Conservation (phyloP, 2,797 vertebrate genomes). For the Scyliorhinus canicula region DNA sequence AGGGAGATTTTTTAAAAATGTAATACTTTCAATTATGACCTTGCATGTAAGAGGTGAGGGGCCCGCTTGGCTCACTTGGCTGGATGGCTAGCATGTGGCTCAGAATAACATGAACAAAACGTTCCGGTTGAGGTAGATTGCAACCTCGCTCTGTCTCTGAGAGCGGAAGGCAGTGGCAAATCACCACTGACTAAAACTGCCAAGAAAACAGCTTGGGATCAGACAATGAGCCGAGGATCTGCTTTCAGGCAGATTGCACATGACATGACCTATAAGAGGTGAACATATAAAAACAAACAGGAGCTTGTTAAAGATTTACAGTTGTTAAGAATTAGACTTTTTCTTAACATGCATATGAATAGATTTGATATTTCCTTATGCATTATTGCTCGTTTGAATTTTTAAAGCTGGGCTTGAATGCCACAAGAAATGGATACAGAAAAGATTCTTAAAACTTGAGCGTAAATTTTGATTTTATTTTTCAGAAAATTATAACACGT, state of each 20-base stretch:
- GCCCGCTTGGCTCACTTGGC: no score
- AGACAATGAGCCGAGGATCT: no score
- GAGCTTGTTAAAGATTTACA: background rate
- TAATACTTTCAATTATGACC: background rate
- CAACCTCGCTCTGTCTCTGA: no score
- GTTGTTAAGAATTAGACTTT: background rate
- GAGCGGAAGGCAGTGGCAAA: no score
- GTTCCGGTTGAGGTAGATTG: no score
- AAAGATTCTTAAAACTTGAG: no score
- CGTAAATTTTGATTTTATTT: background rate
- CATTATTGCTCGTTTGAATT: background rate
- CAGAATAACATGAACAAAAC: no score
- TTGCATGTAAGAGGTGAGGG: background rate
- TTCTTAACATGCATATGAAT: background rate
- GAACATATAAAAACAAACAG: background rate
- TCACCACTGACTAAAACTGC: no score
- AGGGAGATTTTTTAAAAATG: background rate
- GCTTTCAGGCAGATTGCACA: no score
- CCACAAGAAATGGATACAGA: no score
- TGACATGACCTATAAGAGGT: background rate
- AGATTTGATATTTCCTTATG: background rate
- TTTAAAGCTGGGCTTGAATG: background rate
- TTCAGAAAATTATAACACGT: background rate
- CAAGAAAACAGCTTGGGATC: no score
- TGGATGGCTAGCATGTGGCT: no score